A percentile compares a stretch with the other conserved stretches of the same genome.
Conservation (phyloP, 2,888 invertebrate species). For the Nycteola revayana region DNA sequence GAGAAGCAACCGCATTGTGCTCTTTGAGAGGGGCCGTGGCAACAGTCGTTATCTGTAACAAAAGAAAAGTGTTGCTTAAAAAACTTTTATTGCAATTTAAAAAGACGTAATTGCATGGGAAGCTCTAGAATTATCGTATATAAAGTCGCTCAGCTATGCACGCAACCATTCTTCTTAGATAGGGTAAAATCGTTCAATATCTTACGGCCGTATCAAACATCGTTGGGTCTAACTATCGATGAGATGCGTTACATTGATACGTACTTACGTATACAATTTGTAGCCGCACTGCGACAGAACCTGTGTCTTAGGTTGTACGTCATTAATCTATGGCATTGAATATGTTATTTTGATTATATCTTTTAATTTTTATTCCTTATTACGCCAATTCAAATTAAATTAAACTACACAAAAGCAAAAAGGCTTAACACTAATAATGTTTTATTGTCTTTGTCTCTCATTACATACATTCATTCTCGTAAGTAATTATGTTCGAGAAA, state of each 20-base stretch:
- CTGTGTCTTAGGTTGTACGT: constrained; percentile 32
- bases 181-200: constrained; percentile 41
- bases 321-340: constrained; percentile 12
- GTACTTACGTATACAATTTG: constrained; percentile 33
- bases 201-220: constrained; percentile 39
- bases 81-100: constrained; percentile 50
- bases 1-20: constrained; percentile 71
- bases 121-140: constrained; percentile 46
- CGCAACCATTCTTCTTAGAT: constrained; percentile 45
- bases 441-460: constrained; percentile 11
- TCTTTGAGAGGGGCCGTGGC: constrained; percentile 65
- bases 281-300: constrained; percentile 30
- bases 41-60: constrained; percentile 76
- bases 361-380: too few species aligned
- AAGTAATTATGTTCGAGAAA: constrained; percentile 35
- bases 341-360: too few species aligned
- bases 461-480: constrained; percentile 4
- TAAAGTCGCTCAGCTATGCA: constrained; percentile 47
- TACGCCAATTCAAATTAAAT: too few species aligned
- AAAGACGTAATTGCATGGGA: constrained; percentile 54
- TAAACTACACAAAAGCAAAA: too few species aligned
- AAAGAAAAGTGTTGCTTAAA: constrained; percentile 58
- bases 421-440: neutral
- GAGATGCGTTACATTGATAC: constrained; percentile 38
- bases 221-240: constrained; percentile 35